Evolutionary conservation across 1,140 invertebrate species (phyloP).

Genomic region (Ctenoplectra terminalis): DNA sequence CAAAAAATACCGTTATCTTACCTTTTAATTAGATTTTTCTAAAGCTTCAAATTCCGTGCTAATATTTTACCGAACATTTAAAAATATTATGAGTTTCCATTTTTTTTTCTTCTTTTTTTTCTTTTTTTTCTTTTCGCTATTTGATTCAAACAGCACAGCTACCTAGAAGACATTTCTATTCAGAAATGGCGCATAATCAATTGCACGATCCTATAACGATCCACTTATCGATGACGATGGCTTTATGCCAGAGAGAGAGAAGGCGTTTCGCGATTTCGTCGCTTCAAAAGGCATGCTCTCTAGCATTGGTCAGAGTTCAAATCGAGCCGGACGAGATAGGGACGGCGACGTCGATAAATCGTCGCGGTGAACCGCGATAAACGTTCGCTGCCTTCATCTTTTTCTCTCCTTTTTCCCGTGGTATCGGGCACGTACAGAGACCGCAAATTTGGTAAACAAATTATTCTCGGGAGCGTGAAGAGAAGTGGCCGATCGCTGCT

Average conservation of each 20-base stretch:
- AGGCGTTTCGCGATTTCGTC: constrained; percentile 61
- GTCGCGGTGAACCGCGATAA: constrained; percentile 67
- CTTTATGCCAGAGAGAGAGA: not conserved
- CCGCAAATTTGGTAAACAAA: constrained; percentile 69
- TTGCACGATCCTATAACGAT: not conserved
- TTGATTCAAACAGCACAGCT: too few species aligned
- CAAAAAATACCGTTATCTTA: too few species aligned
- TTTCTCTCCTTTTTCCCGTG: constrained; percentile 45
- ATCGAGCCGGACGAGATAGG: constrained; percentile 67
- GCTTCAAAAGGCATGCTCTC: constrained; percentile 34
- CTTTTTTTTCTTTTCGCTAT: too few species aligned
- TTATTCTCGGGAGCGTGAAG: constrained; percentile 50
- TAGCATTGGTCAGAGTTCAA: constrained; percentile 67
- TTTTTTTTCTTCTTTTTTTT: too few species aligned
- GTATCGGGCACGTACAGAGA: constrained; percentile 62
- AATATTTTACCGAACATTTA: too few species aligned
- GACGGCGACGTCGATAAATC: constrained; percentile 68
- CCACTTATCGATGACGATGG: constrained; percentile 13
- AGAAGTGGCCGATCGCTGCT: not conserved
- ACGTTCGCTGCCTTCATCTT: constrained; percentile 57
- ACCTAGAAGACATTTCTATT: too few species aligned
- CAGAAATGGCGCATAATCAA: too few species aligned
- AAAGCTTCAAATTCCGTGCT: too few species aligned
- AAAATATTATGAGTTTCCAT: too few species aligned
- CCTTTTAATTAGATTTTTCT: too few species aligned